Base-by-base conservation (phyloP, 1,140 invertebrate species). In the Andricus grossulariae region DNA sequence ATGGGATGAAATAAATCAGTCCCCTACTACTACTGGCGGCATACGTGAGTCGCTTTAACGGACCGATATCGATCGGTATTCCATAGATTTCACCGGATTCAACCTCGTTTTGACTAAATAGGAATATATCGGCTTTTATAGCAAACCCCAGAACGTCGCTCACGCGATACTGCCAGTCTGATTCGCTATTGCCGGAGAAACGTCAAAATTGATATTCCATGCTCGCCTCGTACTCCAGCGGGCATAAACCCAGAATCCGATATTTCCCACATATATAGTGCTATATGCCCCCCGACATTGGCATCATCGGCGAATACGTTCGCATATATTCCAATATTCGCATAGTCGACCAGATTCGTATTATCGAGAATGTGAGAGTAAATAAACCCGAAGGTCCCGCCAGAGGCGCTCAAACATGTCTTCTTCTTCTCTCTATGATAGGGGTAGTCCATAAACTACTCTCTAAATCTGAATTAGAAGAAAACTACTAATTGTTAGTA, bases 151-250 rank as follows among this genome's bases (percentile, higher is more conserved):
- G 80, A 81, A 78, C 79, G 76, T 66, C 76, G 74, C 79, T 80
- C 76, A 76, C 70, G 57, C 50, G 79, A 70, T 79, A 81, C 77
- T 66, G 55, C 51, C 32, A 73, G 73, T 21, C 74, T 50, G 70
- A 72, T 60, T 78, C 74, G 77, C 70, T 73, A 75, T 80, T 77
- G 72, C 73, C 76, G 83, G 81, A 78, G 82, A 88, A 89, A 88
- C 84, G 86, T 88, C 86, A 90, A 90, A 90, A 90, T 90, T 90
- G 86, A 90, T 90, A 90, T 90, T 90, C 90, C 79, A 77, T 83
- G 82, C 86, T 88, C 82, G 85, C 82, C 77, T 78, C 78, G 80
- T 79, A 80, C 81, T 83, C 83, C 54, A 79, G 71, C 80, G 78
- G 83, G 84, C 84, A 89, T 88, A 89, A 86, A 88, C 83, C 84